Base-by-base conservation (phyloP, 2,888 invertebrate species). In the Morpho deidamia region DNA sequence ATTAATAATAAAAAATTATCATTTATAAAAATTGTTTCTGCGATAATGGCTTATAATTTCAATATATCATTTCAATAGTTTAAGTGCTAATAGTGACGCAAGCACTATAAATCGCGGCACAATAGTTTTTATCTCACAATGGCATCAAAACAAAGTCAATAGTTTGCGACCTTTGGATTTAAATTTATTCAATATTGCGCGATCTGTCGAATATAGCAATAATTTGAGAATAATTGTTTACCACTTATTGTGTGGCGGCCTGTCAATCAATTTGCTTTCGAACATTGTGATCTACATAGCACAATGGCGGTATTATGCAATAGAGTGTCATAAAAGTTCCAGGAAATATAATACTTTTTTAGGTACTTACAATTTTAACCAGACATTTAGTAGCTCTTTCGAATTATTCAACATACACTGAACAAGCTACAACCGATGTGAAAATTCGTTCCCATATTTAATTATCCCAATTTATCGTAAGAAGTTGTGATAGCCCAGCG, bases 231-330 rank as follows among this genome's bases (percentile, higher is more conserved):
- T 81, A 79, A 81, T 83, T 83, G 83, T 83, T 86, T 78, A 82
- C 76, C 73, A 71, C 70, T 78, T 75, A 79, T 78, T 79, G 78
- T 81, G 70, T 71, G 69, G 68, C 74, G 69, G 69, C 60, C 84
- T 86, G 88, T 87, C 88, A 85, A 83, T 88, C 87, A 85, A 76
- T 67, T 78, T 74, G 73, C 79, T 81, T 80, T 81, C 76, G 71
- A 81, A 77, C 74, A 71, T 71, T 77, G 63, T 78, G 85, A 81
- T 83, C 82, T 80, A 82, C 74, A 77, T 83, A 73, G 72, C 59
- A 64, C 12, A 34, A 33, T 12, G 40, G 39, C 42, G 9, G 53
- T 55, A 12, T 69, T 76, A 79, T 78, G 77, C 69, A 57, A 65
- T 57, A 78, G 45, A 32, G 61, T 62, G 55, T 54, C 62, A 72